Evolutionary conservation across 2,797 vertebrate genomes (phyloP).

Genomic region (Taeniopygia guttata): DNA sequence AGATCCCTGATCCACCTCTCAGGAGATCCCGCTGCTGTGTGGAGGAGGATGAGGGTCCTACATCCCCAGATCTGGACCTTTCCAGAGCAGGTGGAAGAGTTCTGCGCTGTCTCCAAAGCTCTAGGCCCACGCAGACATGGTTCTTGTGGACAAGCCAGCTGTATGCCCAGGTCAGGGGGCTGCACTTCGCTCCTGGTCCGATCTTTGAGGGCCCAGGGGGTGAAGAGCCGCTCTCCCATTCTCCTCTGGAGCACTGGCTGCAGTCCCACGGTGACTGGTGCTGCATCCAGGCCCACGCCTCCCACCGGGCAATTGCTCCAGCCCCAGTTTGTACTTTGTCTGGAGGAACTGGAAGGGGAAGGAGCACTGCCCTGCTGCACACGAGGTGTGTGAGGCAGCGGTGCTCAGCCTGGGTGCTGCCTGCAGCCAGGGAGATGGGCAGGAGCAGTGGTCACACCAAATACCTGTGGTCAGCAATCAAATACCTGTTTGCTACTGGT

Average conservation of each 20-base stretch:
- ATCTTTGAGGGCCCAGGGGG: neutral
- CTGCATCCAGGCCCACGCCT: fast-evolving
- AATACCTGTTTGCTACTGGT: fast-evolving
- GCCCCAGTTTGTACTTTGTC: neutral
- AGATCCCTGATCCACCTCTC: neutral
- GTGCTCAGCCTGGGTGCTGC: fast-evolving
- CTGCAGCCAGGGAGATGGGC: fast-evolving
- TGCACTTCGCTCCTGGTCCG: fast-evolving
- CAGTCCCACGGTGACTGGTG: fast-evolving
- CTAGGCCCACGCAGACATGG: fast-evolving
- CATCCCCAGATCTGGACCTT: neutral
- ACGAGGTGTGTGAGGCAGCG: fast-evolving
- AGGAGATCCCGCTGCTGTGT: fast-evolving
- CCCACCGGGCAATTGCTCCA: fast-evolving
- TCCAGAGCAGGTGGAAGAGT: neutral
- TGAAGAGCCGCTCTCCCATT: neutral
- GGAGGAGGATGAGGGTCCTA: neutral
- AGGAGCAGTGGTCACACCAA: fast-evolving
- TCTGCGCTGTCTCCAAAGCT: fast-evolving
- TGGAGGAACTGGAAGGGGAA: neutral
- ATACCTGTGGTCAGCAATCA: fast-evolving
- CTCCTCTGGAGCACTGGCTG: fast-evolving
- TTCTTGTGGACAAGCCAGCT: neutral
- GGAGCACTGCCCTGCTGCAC: fast-evolving
- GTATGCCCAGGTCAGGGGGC: fast-evolving